Evolutionary conservation across 1,140 invertebrate genomes (phyloP).

Genomic region (Drosophila mayri): DNA sequence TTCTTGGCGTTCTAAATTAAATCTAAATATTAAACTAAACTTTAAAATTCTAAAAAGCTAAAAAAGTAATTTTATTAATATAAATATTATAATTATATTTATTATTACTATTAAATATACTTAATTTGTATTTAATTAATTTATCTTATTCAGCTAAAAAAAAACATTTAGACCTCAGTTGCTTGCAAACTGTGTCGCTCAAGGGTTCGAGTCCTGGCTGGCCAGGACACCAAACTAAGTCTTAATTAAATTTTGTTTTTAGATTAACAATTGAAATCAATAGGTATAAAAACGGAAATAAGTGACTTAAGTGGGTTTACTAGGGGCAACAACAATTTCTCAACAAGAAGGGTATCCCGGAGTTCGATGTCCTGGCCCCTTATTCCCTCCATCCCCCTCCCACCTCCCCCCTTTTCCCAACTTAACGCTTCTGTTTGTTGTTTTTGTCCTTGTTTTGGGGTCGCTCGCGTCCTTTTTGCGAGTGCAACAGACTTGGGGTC

Average conservation of each 20-base stretch:
- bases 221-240: not conserved
- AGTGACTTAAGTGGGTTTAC: too few species aligned
- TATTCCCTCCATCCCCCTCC: not conserved
- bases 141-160: not conserved
- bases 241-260: too few species aligned
- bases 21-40: too few species aligned
- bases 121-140: too few species aligned
- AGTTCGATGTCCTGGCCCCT: constrained; percentile 22
- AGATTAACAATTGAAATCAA: too few species aligned
- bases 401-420: too few species aligned
- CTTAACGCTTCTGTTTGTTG: constrained; percentile 16
- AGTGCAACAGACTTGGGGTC: constrained; percentile 77
- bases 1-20: too few species aligned
- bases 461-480: constrained; percentile 51
- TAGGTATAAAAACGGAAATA: too few species aligned
- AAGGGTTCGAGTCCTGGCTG: not conserved
- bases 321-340: not conserved
- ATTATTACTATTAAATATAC: too few species aligned
- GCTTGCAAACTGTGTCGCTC: not conserved
- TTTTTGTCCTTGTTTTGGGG: constrained; percentile 43
- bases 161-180: not conserved
- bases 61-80: too few species aligned
- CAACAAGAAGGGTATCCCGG: constrained; percentile 10
- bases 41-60: too few species aligned
- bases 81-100: too few species aligned